Conservation (phyloP, 1,140 invertebrate species). For the Elysia chlorotica region DNA sequence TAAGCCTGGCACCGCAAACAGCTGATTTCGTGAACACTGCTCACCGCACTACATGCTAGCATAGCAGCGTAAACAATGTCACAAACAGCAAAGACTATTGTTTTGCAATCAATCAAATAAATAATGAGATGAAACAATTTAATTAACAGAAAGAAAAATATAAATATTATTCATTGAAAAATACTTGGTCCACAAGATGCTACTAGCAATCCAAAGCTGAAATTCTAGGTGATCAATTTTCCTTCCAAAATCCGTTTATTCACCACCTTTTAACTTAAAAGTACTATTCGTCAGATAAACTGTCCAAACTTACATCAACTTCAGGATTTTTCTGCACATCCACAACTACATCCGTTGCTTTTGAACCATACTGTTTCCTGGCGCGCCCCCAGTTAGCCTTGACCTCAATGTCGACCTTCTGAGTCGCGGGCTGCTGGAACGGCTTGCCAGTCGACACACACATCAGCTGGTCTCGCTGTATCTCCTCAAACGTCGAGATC, state of each 20-base stretch:
- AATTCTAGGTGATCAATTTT: too few species aligned
- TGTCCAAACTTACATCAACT: slow-evolving; percentile 48
- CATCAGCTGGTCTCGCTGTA: slow-evolving; percentile 51
- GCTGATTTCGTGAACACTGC: neutral
- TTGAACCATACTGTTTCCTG: slow-evolving; percentile 52
- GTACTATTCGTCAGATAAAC: neutral
- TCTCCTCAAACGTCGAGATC: slow-evolving; percentile 49
- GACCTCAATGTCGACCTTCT: slow-evolving; percentile 46
- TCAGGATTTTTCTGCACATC: slow-evolving; percentile 34
- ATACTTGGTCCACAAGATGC: neutral
- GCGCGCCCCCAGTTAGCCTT: slow-evolving; percentile 61
- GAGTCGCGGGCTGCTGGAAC: slow-evolving; percentile 38
- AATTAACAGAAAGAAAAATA: neutral
- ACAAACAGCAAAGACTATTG: neutral
- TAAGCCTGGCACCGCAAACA: neutral
- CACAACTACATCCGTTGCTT: slow-evolving; percentile 53
- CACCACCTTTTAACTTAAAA: neutral
- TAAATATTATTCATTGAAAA: neutral
- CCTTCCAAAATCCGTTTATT: neutral
- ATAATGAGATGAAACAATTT: neutral
- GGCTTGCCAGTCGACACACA: slow-evolving; percentile 52
- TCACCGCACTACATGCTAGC: too few species aligned
- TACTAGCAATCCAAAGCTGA: too few species aligned
- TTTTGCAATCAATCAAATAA: neutral
- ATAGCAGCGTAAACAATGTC: too few species aligned